These are phyloP conservation scores for Drosophila pruinosa DNA, from an alignment of 1,140 invertebrate species.

Conservation along the genomic window DNA sequence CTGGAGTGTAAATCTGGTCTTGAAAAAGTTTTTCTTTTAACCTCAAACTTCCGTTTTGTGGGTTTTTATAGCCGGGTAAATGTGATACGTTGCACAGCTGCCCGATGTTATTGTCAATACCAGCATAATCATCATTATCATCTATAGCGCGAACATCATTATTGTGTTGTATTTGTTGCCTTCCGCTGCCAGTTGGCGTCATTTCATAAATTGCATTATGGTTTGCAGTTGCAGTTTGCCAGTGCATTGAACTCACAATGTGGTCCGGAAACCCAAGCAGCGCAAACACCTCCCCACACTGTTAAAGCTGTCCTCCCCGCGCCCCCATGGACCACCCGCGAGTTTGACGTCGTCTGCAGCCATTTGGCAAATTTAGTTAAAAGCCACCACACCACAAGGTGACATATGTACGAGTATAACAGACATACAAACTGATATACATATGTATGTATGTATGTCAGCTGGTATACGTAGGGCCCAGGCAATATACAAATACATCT, in stretches of 20 bases:
- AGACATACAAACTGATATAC: neutral
- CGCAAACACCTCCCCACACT: slow-evolving; percentile 21
- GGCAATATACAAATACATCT: no score
- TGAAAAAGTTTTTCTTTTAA: neutral
- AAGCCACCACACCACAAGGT: slow-evolving; percentile 5
- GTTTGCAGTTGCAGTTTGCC: slow-evolving; percentile 26
- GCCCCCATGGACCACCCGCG: neutral
- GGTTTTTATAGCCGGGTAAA: slow-evolving; percentile 26
- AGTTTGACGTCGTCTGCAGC: slow-evolving; percentile 2
- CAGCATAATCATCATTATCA: slow-evolving; percentile 2
- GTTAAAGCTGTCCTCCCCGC: neutral
- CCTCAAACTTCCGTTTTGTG: slow-evolving; percentile 64
- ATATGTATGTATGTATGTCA: neutral
- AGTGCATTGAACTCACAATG: slow-evolving; percentile 64
- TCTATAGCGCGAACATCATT: slow-evolving; percentile 13
- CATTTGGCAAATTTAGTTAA: slow-evolving; percentile 39
- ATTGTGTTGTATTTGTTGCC: slow-evolving; percentile 1
- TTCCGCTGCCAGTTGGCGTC: slow-evolving; percentile 27
- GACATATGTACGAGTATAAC: slow-evolving; percentile 1
- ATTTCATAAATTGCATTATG: slow-evolving; percentile 74
- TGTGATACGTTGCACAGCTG: slow-evolving; percentile 24
- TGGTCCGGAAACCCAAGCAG: slow-evolving; percentile 55
- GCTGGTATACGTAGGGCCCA: no score
- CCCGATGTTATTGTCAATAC: slow-evolving; percentile 7
- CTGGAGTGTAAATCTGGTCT: neutral